Conservation (phyloP, 1,140 invertebrate species). For the Drosophila ambigua region DNA sequence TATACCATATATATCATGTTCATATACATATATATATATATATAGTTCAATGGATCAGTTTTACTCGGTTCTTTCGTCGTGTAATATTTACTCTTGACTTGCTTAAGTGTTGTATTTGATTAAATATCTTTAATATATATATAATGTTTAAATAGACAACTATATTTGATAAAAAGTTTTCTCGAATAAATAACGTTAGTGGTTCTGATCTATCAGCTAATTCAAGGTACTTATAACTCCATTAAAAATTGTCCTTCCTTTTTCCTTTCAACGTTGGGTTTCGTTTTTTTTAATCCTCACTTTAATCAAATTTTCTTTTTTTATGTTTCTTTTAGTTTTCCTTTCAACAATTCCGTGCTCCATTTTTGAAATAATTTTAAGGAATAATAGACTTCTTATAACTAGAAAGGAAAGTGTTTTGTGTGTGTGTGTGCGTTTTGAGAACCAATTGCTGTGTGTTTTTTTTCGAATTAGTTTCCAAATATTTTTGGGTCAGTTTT, state of each 20-base stretch:
- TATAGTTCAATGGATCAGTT: constrained; percentile 78
- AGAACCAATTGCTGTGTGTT: constrained; percentile 43
- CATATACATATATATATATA: constrained; percentile 56
- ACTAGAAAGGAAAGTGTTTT: constrained; percentile 11
- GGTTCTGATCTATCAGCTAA: constrained; percentile 73
- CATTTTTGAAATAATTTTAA: constrained; percentile 32
- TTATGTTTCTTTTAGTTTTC: constrained; percentile 34
- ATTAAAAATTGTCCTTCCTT: constrained; percentile 55
- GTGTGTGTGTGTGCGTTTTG: constrained; percentile 18
- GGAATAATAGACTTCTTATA: constrained; percentile 24
- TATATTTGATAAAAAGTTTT: constrained; percentile 36
- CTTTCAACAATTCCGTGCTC: constrained; percentile 73
- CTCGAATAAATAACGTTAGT: constrained; percentile 24
- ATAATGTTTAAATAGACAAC: constrained; percentile 55
- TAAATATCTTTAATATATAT: constrained; percentile 54
- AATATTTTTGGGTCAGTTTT: constrained; percentile 65
- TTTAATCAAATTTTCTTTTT: constrained; percentile 14
- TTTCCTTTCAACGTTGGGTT: constrained; percentile 57
- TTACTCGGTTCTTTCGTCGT: constrained; percentile 34
- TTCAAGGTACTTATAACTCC: constrained; percentile 84
- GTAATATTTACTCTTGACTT: constrained; percentile 39
- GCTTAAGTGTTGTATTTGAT: constrained; percentile 42
- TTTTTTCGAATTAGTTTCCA: constrained; percentile 18
- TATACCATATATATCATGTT: constrained; percentile 24
- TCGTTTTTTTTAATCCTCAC: constrained; percentile 36